Conservation (phyloP, 2,797 vertebrate genomes). For the Amphiprion clarkii region DNA sequence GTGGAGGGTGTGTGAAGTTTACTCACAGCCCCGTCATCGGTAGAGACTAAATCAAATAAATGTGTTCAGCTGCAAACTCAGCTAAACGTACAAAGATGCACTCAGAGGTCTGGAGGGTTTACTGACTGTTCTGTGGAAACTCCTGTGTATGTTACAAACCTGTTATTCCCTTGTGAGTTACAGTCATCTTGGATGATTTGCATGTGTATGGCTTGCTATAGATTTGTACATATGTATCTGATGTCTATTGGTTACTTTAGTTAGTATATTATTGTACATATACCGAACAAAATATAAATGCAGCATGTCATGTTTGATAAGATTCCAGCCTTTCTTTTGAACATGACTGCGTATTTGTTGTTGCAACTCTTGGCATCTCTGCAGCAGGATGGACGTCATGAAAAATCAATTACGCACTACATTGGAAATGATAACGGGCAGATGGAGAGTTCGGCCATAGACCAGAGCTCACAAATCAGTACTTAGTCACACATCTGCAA, state of each 20-base stretch:
- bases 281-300: no score
- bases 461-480: no score
- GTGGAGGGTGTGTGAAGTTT: slow-evolving; percentile 48
- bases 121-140: slow-evolving; percentile 17
- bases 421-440: no score
- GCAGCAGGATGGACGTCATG: no score
- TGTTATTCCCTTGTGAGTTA: not conserved
- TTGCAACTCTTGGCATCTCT: no score
- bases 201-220: not conserved
- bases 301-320: no score
- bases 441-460: no score
- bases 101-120: slow-evolving; percentile 17
- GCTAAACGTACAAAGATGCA: slow-evolving; percentile 46
- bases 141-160: not conserved
- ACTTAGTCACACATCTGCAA: no score
- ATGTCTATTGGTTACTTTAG: not conserved
- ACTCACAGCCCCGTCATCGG: slow-evolving; percentile 63
- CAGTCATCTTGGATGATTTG: not conserved
- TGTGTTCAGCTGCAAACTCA: slow-evolving; percentile 56
- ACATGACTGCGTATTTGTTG: no score
- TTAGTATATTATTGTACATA: not conserved
- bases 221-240: no score
- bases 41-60: slow-evolving; percentile 43
- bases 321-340: no score
- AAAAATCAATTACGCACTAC: no score